Evolutionary conservation across 35 echinoderm and acorn worm species (phyloP), one percentile per base, ranked within the genome.

Genomic region (Ophioderma brevispina): DNA sequence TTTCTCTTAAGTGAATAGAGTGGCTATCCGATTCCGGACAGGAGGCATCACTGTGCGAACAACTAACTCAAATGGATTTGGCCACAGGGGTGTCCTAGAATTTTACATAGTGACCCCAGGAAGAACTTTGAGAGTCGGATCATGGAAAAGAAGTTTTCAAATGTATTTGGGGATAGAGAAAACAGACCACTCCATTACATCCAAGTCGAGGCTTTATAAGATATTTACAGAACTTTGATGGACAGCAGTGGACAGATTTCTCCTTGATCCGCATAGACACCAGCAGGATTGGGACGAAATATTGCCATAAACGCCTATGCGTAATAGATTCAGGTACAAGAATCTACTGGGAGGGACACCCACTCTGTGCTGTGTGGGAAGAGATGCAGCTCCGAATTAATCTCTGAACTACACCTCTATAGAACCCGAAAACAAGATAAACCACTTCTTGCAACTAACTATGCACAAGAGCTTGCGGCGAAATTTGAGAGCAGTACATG

Each of bases 1-100:
- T 82, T 93, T 90, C 56, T 93, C 91, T 5, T n/a, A 91, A 97
- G 40, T 90, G 91, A 87, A 87, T 79, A 33, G 95, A 97, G 21
- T n/a, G 94, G 89, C 2, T 92, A 86, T 41, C 76, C 94, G 18
- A 85, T 96, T 32, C 94, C 86, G 17, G 78, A 93, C 33, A 87
- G 70, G 56, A 64, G 55, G 84, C 84, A 0, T 64, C 10, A 87
- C 64, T 28, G 43, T 25, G 84, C 84, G 31, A 86, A 40, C 31
- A 32, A 35, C 13, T 75, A 39, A 52, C 52, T 17, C 0, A 76
- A 86, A 33, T 86, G 41, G 34, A 38, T 76, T 1, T 75, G 84
- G 32, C 84, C 23, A 8, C 52, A 36, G 38, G 39, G 84, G 31
- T 40, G 41, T 14, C 84, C 55, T 3, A 21, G 41, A 83, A 46